Base-by-base conservation (phyloP, 2,113 vertebrate genomes). In the Theristicus caerulescens region DNA sequence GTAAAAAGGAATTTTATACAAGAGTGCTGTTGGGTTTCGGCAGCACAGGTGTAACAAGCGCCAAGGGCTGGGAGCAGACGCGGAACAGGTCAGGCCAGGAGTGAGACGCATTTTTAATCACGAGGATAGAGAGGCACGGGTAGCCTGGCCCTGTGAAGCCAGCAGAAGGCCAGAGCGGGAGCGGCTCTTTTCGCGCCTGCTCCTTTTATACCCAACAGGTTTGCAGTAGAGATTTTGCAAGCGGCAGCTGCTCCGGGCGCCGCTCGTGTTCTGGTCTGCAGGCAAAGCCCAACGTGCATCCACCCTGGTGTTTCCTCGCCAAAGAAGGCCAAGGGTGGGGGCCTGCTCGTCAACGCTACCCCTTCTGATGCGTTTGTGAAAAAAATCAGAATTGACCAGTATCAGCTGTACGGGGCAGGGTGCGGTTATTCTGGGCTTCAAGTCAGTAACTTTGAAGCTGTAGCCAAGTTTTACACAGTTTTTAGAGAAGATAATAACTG, bases 291-390 rank as follows among this genome's bases (percentile, higher is more conserved):
- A 6, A 4, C 0, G 16, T 3, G 31, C 17, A 3, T 4, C 38
- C 29, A 5, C 10, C 32, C 62, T 1, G 1, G 7, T 8, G 13
- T 6, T n/a, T 17, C 69, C 67, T 18, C 40, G 12, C 1, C 1
- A 0, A 8, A 22, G 3, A 20, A 22, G 32, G 42, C 19, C 51
- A 32, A 29, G 52, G 25, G 31, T 4, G 24, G 65, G 47, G 38
- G 31, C 31, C 52, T 8, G 13, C 12, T 4, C 4, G 13, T 24
- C 12, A 47, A 16, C 34, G 2, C 25, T 7, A 4, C 17, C 20
- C 16, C 1, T 58, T 13, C 47, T 10, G 8, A 9, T 18, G 31
- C 4, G 16, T 14, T 24, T 11, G 51, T 15, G 70, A 42, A 31
- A 34, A 44, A 34, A 18, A 52, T 14, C 51, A 38, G 12, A 38